These are phyloP conservation scores for Bombus pascuorum DNA, from an alignment of 1,140 invertebrate species.

Conservation along the genomic window DNA sequence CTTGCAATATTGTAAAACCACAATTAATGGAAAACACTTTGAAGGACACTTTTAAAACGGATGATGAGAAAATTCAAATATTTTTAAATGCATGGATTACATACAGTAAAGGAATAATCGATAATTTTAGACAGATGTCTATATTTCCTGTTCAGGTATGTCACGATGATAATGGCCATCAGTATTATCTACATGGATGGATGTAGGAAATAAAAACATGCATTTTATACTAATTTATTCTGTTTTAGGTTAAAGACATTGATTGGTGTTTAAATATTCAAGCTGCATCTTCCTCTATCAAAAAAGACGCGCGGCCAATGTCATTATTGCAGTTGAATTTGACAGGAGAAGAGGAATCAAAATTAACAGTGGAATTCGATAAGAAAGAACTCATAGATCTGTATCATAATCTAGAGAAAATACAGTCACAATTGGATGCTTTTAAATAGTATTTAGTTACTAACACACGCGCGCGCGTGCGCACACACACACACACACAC, in stretches of 20 bases:
- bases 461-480: background rate
- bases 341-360: conserved; percentile 60
- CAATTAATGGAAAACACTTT: conserved; percentile 68
- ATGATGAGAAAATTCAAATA: conserved; percentile 71
- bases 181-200: too few species aligned
- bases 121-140: conserved; percentile 71
- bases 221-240: conserved; percentile 20
- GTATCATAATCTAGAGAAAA: conserved; percentile 75
- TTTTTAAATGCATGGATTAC: conserved; percentile 74
- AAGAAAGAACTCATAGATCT: conserved; percentile 72
- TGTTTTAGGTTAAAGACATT: conserved; percentile 70
- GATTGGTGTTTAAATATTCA: conserved; percentile 76
- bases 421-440: conserved; percentile 76
- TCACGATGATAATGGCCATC: background rate
- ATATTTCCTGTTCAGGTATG: conserved; percentile 75
- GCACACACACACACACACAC: too few species aligned
- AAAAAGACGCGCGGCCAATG: conserved; percentile 70
- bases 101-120: conserved; percentile 74
- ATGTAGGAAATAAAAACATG: background rate
- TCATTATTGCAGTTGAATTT: conserved; percentile 74
- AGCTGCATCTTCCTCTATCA: conserved; percentile 72
- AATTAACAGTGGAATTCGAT: conserved; percentile 75
- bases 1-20: conserved; percentile 71
- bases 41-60: conserved; percentile 69
- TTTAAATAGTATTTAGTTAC: conserved; percentile 69